Evolutionary conservation across 1,140 invertebrate genomes (phyloP), one percentile per base, ranked within the genome.

Genomic region (Neoseiulus cucumeris): DNA sequence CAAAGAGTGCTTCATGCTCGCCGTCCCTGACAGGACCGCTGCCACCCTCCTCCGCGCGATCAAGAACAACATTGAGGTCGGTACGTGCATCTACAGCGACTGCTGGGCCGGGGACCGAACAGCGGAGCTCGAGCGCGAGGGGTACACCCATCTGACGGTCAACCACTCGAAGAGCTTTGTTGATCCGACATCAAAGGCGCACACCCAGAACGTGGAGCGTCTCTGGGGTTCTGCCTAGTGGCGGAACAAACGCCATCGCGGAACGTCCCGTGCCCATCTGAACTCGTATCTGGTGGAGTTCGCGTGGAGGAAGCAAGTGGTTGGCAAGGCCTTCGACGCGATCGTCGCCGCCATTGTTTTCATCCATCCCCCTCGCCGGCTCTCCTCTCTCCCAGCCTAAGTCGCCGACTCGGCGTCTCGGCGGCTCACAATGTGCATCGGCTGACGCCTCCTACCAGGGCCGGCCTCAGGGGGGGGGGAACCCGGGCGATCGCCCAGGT

Each of bases 211-310:
- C 17, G 65, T 66, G 28, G 45, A 55, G 45, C 55, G 45, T 42
- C 28, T 66, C 45, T 66, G 30, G 45, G 65, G 45, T 51, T 55
- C 20, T 55, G 65, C 45, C 44, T 55, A 66, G 64, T 66, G 65
- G 45, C 42, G 65, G 12, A 66, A 66, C 65, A 55, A 55, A 28
- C 42, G 33, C 42, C 65, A 66, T 39, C 9, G 22, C 28, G 42
- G 65, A 7, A 64, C 7, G 18, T 29, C 17, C 5, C 14, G 59
- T 41, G 44, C 45, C 28, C 45, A 66, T 55, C 64, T 66, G 65
- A 41, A 22, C 18, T 64, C 65, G 42, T 12, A 22, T n/a, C n/a
- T n/a, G n/a, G n/a, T n/a, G n/a, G n/a, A n/a, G n/a, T n/a, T n/a
- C n/a, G n/a, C n/a, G n/a, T n/a, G n/a, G n/a, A n/a, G n/a, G n/a